A percentile compares a stretch with the other conserved stretches of the same genome.
Conservation (phyloP, 2,113 vertebrate genomes). For the Lichenostomus cassidix region DNA sequence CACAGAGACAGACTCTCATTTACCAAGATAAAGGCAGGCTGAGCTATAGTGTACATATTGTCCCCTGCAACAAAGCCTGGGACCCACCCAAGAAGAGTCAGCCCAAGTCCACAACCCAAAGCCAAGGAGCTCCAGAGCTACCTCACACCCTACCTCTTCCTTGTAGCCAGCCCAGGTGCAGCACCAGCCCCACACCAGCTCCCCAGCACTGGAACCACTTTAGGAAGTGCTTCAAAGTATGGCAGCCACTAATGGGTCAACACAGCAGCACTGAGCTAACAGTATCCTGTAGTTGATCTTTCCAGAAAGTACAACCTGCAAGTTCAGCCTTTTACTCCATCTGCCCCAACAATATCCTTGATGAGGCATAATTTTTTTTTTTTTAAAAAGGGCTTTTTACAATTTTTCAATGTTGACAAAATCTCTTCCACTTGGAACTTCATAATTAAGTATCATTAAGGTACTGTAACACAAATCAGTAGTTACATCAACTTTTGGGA, state of each 20-base stretch:
- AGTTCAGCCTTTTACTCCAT: neutral
- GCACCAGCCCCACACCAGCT: neutral
- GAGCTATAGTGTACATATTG: neutral
- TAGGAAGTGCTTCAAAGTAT: neutral
- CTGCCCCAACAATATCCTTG: neutral
- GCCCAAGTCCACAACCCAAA: neutral
- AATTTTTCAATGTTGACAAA: neutral
- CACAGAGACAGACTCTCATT: neutral
- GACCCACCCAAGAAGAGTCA: neutral
- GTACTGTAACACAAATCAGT: neutral
- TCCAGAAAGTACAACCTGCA: neutral
- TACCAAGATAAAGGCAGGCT: neutral
- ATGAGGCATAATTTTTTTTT: neutral
- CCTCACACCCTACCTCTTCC: neutral
- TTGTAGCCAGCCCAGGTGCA: fast-evolving
- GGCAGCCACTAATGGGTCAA: neutral
- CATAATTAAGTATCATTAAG: neutral
- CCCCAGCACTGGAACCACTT: neutral
- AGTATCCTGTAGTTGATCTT: fast-evolving
- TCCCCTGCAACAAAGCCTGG: neutral
- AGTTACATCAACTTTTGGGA: neutral
- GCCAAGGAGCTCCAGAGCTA: neutral
- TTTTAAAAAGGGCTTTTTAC: neutral
- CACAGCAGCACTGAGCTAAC: neutral
- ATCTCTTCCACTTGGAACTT: neutral